Percentiles rank a stretch among this genome's conserved stretches.
Conservation (phyloP, 2,113 vertebrate genomes). For the Machaerirhynchus nigripectus region DNA sequence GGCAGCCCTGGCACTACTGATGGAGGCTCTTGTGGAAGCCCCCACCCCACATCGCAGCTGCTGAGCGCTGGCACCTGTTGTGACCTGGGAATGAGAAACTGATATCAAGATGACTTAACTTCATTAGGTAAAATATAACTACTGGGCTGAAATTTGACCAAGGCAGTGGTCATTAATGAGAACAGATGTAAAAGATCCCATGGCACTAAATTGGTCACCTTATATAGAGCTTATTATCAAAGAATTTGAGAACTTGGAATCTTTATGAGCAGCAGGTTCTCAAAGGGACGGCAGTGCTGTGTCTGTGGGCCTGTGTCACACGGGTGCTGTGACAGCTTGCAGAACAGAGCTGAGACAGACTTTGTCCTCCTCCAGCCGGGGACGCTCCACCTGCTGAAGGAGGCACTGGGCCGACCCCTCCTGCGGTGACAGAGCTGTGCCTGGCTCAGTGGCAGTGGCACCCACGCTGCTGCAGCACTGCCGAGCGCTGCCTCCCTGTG, state of each 20-base stretch:
- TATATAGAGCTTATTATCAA: background rate
- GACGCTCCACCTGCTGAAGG: accelerated
- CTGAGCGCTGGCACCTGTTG: background rate
- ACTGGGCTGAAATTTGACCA: background rate
- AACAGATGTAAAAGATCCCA: slow-evolving; percentile 21
- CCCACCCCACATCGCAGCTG: accelerated
- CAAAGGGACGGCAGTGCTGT: background rate
- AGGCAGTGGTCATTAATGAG: background rate
- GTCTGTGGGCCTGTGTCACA: background rate
- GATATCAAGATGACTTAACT: background rate
- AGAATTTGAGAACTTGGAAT: background rate
- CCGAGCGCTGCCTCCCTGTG: background rate
- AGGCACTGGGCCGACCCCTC: accelerated
- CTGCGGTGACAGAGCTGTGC: accelerated
- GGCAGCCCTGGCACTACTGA: accelerated
- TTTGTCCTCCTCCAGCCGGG: background rate
- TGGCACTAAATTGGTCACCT: background rate
- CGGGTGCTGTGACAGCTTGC: background rate
- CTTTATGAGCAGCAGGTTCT: background rate
- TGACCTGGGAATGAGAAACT: background rate
- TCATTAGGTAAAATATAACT: slow-evolving; percentile 15
- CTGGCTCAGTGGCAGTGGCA: accelerated
- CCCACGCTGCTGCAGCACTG: accelerated
- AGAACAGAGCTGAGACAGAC: background rate
- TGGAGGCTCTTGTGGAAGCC: background rate